Evolutionary conservation across 2,888 invertebrate species (phyloP), one percentile per base, ranked within the genome.

Genomic region (Oconnorella tubifera): DNA sequence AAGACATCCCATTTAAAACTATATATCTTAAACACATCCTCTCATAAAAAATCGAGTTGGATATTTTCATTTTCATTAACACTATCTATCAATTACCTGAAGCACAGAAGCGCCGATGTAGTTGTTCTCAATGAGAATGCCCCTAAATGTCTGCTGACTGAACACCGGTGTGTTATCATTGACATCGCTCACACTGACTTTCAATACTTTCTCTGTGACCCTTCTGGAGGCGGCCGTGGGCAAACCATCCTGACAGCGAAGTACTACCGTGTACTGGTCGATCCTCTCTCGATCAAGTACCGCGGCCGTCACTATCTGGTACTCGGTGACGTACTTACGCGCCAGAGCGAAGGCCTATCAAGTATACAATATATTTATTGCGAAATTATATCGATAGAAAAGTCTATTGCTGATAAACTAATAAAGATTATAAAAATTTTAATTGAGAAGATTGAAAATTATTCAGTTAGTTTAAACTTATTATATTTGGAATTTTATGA

Each of bases 121-220:
- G 1, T 89, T 88, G 83, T 94, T 89, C 84, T 97, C 97, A 1
- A 88, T 86, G 66, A 97, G 86, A 0, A 87, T 87, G 1, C 90
- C 88, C 25, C 88, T 87, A 79, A 93, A 93, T 59, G 88, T 87
- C 0, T 89, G 88, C 75, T 91, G 91, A 74, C 91, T 90, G 79
- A 96, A 97, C 80, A 90, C 90, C 0, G 97, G 97, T 76, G 91
- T 90, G 78, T 96, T 96, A 83, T 97, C 97, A 81, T 97, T 97
- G 75, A 91, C 89, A 82, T 97, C 97, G 78, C 91, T 88, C 0
- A 97, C 95, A 19, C 67, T 67, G 0, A 79, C 75, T 25, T 70
- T 70, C 64, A 79, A 75, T 31, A 63, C 67, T 10, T 69, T 70
- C 23, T 70, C 70, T 4, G 74, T 70, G 48, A 67, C 71, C 85